These are phyloP conservation scores for Sinelater perroti DNA, from an alignment of 2,888 invertebrate genomes.

Conservation along the genomic window DNA sequence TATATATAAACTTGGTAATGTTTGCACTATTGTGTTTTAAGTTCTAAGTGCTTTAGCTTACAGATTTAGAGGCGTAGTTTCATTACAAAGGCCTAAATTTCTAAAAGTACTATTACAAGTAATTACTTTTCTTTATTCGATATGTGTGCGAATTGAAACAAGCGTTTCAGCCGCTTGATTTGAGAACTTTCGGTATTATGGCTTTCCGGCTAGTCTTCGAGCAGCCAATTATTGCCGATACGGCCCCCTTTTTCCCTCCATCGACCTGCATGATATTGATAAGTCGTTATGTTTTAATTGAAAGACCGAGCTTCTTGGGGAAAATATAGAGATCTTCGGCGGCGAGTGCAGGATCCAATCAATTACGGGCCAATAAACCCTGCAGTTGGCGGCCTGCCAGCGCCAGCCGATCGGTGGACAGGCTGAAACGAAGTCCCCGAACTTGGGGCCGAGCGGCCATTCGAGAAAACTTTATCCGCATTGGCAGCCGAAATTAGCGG, in stretches of 20 bases:
- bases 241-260: conserved; percentile 5
- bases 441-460: conserved; percentile 20
- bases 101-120: too few relatives aligned
- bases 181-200: too few relatives aligned
- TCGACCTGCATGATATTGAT: conserved; percentile 34
- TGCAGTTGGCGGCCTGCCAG: conserved; percentile 32
- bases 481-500: conserved; percentile 14
- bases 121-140: too few relatives aligned
- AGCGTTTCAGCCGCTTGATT: too few relatives aligned
- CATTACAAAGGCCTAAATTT: too few relatives aligned
- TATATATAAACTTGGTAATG: too few relatives aligned
- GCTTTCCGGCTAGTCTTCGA: too few relatives aligned
- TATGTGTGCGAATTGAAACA: too few relatives aligned
- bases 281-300: conserved; percentile 40
- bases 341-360: conserved; percentile 31
- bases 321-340: conserved; percentile 29
- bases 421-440: conserved; percentile 18
- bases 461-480: conserved; percentile 19
- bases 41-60: too few relatives aligned
- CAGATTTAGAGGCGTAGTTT: too few relatives aligned
- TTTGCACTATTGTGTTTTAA: too few relatives aligned
- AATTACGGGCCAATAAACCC: conserved; percentile 38
- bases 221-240: conserved; percentile 30
- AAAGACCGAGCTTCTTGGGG: conserved; percentile 20
- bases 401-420: conserved; percentile 16